Percentiles rank a stretch among this genome's conserved stretches.
phyloP scores from a whole-genome alignment of 30 jellyfish, hydroid and myxozoan species.

The Hydra vulgaris region DNA sequence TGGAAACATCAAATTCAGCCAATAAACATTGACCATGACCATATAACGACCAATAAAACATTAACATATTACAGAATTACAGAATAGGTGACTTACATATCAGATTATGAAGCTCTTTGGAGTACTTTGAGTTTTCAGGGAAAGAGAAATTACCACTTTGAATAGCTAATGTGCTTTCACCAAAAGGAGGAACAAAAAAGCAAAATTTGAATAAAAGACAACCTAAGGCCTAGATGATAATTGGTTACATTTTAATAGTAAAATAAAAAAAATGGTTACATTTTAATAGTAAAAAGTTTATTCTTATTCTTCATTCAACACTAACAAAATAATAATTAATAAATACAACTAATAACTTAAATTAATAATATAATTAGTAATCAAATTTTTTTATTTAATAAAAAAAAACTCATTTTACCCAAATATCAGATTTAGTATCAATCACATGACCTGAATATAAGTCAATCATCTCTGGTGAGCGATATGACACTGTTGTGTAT shows the following conservation, averaged over 20 bases:
- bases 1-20: no score
- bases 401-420: no score
- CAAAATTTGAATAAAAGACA: conserved; percentile 86
- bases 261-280: not conserved
- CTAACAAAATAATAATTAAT: no score
- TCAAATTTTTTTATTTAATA: no score
- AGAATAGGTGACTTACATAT: conserved; percentile 68
- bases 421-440: conserved; percentile 74
- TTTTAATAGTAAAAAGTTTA: not conserved
- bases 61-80: no score
- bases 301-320: not conserved
- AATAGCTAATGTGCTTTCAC: conserved; percentile 95
- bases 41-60: no score
- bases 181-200: conserved; percentile 88
- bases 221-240: conserved; percentile 74
- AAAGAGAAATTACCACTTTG: conserved; percentile 87
- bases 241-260: not conserved
- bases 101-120: conserved; percentile 50
- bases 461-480: conserved; percentile 98
- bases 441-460: conserved; percentile 78
- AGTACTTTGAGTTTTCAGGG: conserved; percentile 69
- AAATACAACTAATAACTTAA: no score
- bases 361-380: no score
- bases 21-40: no score
- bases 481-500: conserved; percentile 82